Percentiles rank a stretch among this genome's conserved stretches.
Conservation (phyloP, 2,888 invertebrate genomes). For the Celastrina argiolus region DNA sequence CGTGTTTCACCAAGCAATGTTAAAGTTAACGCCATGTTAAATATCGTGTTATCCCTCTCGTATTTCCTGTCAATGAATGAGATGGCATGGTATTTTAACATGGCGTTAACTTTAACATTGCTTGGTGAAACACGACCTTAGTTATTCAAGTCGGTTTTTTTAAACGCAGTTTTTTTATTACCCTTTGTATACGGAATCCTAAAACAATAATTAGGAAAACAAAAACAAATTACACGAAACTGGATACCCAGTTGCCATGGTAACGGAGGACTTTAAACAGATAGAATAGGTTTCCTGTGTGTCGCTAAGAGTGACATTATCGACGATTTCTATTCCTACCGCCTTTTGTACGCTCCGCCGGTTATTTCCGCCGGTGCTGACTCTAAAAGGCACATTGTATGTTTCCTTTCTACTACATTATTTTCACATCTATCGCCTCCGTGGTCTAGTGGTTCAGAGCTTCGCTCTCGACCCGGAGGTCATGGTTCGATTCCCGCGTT, state of each 20-base stretch:
- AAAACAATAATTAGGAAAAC: not conserved
- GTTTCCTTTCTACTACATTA: not conserved
- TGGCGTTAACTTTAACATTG: too few species aligned
- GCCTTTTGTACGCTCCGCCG: not conserved
- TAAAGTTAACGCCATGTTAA: too few species aligned
- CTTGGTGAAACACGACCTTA: too few species aligned
- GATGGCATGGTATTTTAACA: too few species aligned
- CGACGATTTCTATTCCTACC: not conserved
- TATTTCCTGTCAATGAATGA: too few species aligned
- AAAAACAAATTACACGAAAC: not conserved
- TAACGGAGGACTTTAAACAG: not conserved
- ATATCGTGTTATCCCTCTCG: too few species aligned
- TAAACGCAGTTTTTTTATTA: too few species aligned
- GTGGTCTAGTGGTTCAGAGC: too few species aligned
- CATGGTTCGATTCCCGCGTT: too few species aligned
- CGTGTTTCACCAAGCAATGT: too few species aligned
- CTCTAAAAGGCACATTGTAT: not conserved
- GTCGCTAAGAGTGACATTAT: slow-evolving; percentile 8
- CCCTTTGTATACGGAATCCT: not conserved
- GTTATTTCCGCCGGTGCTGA: not conserved
- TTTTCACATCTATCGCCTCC: not conserved
- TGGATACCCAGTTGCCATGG: not conserved
- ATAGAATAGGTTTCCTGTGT: not conserved
- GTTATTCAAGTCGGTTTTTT: too few species aligned
- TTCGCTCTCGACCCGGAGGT: too few species aligned